Evolutionary conservation across 2,888 invertebrate genomes (phyloP).

Genomic region (Macroteleia sp.): DNA sequence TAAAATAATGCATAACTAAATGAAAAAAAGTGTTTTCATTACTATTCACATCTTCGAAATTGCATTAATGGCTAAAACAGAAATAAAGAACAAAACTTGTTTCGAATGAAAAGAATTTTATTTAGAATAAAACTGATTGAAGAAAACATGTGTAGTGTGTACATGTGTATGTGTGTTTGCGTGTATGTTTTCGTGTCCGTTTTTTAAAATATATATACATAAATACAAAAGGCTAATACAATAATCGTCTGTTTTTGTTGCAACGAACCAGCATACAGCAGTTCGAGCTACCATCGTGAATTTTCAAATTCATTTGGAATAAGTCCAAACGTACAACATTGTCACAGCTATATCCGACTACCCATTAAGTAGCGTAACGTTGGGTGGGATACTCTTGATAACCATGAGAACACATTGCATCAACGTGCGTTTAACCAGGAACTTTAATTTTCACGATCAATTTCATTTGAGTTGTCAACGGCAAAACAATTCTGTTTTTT

Average conservation of each 20-base stretch:
- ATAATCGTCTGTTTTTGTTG: conserved; percentile 7
- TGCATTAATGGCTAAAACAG: neutral
- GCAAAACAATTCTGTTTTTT: no score
- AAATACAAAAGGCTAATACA: conserved; percentile 26
- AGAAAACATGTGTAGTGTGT: neutral
- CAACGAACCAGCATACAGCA: conserved; percentile 16
- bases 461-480: no score
- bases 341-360: conserved; percentile 58
- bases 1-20: no score
- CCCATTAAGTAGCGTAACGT: conserved; percentile 50
- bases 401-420: conserved; percentile 30
- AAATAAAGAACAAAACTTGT: neutral
- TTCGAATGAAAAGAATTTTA: neutral
- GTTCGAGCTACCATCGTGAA: conserved; percentile 19
- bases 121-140: neutral
- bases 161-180: neutral
- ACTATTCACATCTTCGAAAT: no score
- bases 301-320: conserved; percentile 39
- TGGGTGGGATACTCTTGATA: conserved; percentile 54
- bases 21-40: no score
- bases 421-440: conserved; percentile 42
- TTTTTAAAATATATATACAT: conserved; percentile 11
- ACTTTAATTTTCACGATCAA: conserved; percentile 34
- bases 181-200: no score
- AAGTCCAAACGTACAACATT: conserved; percentile 50